Evolutionary conservation across 2,888 invertebrate genomes (phyloP).

Genomic region (Julus scanicus): DNA sequence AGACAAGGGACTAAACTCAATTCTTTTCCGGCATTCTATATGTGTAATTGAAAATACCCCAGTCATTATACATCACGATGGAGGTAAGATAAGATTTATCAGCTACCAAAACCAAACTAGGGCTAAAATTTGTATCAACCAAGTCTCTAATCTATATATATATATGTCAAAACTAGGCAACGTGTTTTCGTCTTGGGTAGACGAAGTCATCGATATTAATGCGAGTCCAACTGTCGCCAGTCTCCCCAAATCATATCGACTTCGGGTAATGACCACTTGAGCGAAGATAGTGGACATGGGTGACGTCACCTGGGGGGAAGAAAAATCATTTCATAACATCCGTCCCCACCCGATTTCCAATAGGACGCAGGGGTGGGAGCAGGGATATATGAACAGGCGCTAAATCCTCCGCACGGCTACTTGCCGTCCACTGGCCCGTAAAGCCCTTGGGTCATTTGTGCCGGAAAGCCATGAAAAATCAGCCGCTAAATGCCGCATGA

Average conservation of each 20-base stretch:
- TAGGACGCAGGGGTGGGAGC: too few species aligned
- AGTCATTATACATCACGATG: too few species aligned
- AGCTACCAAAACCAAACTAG: too few species aligned
- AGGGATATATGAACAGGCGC: background rate
- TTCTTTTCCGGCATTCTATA: too few species aligned
- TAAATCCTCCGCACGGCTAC: background rate
- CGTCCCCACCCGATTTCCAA: background rate
- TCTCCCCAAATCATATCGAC: background rate
- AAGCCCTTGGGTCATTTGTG: conserved; percentile 1
- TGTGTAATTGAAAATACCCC: too few species aligned
- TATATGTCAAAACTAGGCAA: too few species aligned
- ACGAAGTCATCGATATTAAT: background rate
- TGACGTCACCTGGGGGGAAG: background rate
- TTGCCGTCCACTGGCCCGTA: conserved; percentile 14
- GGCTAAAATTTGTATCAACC: too few species aligned
- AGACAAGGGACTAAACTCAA: too few species aligned
- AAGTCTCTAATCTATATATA: too few species aligned
- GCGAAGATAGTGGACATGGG: background rate
- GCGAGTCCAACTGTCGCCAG: background rate
- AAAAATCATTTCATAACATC: conserved; percentile 4
- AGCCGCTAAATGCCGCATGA: conserved; percentile 33
- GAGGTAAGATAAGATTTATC: too few species aligned
- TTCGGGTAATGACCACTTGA: background rate
- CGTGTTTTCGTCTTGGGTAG: background rate
- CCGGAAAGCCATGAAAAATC: conserved; percentile 33